phyloP scores from a whole-genome alignment of 2,888 invertebrate species.

The Melanostoma mellinum region DNA sequence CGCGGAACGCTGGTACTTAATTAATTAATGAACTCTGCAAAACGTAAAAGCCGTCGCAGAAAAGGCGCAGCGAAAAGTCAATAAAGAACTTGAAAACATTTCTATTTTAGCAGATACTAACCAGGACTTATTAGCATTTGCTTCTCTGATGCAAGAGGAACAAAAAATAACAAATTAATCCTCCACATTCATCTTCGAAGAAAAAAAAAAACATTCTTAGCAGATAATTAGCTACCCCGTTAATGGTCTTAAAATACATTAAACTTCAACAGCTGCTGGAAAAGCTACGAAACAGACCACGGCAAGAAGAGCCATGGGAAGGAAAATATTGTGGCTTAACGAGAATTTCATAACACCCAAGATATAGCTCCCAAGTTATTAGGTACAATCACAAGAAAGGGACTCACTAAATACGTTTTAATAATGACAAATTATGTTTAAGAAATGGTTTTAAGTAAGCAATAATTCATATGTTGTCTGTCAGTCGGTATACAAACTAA shows the following conservation, averaged over 20 bases:
- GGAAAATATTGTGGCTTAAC: background rate
- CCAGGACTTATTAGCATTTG: too few relatives aligned
- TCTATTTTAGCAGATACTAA: too few relatives aligned
- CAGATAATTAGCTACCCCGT: conserved; percentile 48
- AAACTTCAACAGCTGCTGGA: conserved; percentile 50
- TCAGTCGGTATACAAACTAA: too few relatives aligned
- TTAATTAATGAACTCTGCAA: too few relatives aligned
- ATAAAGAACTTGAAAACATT: too few relatives aligned
- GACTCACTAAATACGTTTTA: conserved; percentile 25
- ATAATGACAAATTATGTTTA: conserved; percentile 34
- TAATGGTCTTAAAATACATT: conserved; percentile 53
- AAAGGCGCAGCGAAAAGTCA: too few relatives aligned
- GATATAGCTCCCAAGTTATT: background rate
- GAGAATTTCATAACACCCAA: conserved; percentile 29
- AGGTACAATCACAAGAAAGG: background rate
- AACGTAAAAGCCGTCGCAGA: too few relatives aligned
- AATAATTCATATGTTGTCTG: too few relatives aligned
- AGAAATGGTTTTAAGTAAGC: conserved; percentile 1
- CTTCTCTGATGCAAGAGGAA: too few relatives aligned
- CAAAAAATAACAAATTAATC: too few relatives aligned
- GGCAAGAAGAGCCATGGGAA: background rate
- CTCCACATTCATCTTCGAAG: too few relatives aligned
- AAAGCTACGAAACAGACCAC: conserved; percentile 6
- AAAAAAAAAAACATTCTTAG: background rate
- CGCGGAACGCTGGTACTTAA: too few relatives aligned